Conservation (phyloP, 2,797 vertebrate genomes). For the Tarsius wallacei region DNA sequence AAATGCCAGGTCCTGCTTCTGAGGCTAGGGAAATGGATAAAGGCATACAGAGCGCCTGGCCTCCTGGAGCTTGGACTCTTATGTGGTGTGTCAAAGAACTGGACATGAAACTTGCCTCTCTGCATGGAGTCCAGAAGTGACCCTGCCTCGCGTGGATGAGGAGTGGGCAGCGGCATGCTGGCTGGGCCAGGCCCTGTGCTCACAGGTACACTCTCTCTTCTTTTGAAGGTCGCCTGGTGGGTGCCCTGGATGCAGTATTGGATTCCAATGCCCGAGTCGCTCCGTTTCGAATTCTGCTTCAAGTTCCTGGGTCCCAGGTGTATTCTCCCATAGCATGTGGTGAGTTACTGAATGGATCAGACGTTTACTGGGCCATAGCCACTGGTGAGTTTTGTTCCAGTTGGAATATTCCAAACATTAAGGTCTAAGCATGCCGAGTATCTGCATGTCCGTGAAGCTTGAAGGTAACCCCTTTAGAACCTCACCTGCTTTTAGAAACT, state of each 20-base stretch:
- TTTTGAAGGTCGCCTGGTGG: conserved; percentile 95
- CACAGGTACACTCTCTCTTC: background rate
- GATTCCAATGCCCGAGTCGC: conserved; percentile 97
- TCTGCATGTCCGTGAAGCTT: conserved; percentile 89
- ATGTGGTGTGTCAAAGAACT: background rate
- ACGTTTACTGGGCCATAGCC: conserved; percentile 97
- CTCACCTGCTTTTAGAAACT: background rate
- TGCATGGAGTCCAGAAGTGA: rapidly evolving
- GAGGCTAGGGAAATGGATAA: background rate
- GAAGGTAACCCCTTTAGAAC: conserved; percentile 88
- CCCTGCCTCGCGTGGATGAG: rapidly evolving
- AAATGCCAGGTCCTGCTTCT: background rate
- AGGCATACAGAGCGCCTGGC: background rate
- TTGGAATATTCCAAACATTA: conserved; percentile 65
- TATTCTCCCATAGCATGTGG: conserved; percentile 98
- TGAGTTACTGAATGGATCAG: conserved; percentile 94
- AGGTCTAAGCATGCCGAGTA: conserved; percentile 88
- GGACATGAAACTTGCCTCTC: too few species aligned
- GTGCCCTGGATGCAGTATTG: conserved; percentile 96
- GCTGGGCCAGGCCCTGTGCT: background rate
- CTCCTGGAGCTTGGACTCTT: rapidly evolving
- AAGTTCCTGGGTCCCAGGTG: conserved; percentile 96
- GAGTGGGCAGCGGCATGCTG: rapidly evolving
- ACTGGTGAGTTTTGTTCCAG: conserved; percentile 93
- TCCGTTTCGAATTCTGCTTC: conserved; percentile 97